A percentile compares a stretch with the other conserved stretches of the same genome.
These are phyloP conservation scores for Plutella xylostella DNA, from an alignment of 2,888 invertebrate species.

Conservation along the genomic window DNA sequence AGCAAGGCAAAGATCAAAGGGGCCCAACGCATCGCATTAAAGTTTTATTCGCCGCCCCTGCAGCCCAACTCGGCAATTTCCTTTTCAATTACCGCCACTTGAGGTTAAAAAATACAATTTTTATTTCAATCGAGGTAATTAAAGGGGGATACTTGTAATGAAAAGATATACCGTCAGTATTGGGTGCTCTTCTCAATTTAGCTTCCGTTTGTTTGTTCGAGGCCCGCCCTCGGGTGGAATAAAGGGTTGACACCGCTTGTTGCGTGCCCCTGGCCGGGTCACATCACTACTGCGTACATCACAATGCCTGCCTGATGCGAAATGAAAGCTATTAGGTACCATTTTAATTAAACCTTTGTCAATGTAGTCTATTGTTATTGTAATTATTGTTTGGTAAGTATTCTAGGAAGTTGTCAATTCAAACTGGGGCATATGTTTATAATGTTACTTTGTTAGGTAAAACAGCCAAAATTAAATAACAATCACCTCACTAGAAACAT, in stretches of 20 bases:
- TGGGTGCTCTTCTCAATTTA: slow-evolving; percentile 66
- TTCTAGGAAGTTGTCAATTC: too few relatives aligned
- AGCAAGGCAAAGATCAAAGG: slow-evolving; percentile 64
- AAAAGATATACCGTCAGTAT: slow-evolving; percentile 67
- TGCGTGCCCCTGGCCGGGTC: slow-evolving; percentile 8
- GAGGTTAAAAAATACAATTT: slow-evolving; percentile 67
- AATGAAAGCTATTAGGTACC: too few relatives aligned
- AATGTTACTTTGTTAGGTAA: too few relatives aligned
- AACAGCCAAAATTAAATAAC: too few relatives aligned
- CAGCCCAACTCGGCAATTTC: slow-evolving; percentile 57
- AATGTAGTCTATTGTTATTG: too few relatives aligned
- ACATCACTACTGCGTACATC: too few relatives aligned
- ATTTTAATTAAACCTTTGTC: too few relatives aligned
- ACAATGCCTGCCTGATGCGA: too few relatives aligned
- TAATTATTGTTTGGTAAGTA: too few relatives aligned
- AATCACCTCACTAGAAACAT: too few relatives aligned
- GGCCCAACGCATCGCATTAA: slow-evolving; percentile 66
- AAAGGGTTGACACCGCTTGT: slow-evolving; percentile 45
- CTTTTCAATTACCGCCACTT: slow-evolving; percentile 69
- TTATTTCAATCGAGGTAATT: slow-evolving; percentile 66
- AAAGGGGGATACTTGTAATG: slow-evolving; percentile 69
- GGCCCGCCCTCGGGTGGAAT: slow-evolving; percentile 52
- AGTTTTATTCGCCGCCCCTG: slow-evolving; percentile 59
- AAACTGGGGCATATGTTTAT: too few relatives aligned
- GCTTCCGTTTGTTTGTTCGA: slow-evolving; percentile 64